Conservation (phyloP, 1,140 invertebrate genomes). For the Calephelis nemesis region DNA sequence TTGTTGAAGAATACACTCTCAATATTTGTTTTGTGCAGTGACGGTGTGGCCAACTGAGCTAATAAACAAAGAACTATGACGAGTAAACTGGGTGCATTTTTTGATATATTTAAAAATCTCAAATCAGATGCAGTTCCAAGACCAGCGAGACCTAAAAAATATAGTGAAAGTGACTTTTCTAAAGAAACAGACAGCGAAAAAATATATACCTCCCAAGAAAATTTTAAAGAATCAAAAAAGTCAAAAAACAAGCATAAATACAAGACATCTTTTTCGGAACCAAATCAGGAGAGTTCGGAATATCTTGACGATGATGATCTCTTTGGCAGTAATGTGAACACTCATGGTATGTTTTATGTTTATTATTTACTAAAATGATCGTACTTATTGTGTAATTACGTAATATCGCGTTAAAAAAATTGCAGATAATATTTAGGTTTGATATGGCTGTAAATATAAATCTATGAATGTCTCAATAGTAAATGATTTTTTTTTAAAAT, state of each 20-base stretch:
- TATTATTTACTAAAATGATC: no score
- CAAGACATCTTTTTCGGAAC: conserved; percentile 38
- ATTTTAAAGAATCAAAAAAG: conserved; percentile 40
- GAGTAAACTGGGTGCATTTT: conserved; percentile 42
- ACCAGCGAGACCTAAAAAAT: conserved; percentile 43
- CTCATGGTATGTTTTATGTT: conserved; percentile 46
- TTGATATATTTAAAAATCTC: conserved; percentile 55
- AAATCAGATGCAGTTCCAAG: conserved; percentile 63
- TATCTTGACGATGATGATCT: conserved; percentile 39
- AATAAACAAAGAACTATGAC: conserved; percentile 37
- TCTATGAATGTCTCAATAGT: no score
- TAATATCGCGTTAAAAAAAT: no score
- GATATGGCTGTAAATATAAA: no score
- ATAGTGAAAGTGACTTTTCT: conserved; percentile 34
- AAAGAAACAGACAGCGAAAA: conserved; percentile 38
- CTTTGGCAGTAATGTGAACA: conserved; percentile 48
- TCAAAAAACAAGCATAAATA: conserved; percentile 42
- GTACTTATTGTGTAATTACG: no score
- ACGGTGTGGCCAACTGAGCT: no score
- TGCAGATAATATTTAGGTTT: no score
- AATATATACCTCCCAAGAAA: conserved; percentile 43
- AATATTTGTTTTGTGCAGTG: no score
- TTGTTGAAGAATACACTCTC: no score
- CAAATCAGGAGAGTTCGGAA: conserved; percentile 35
- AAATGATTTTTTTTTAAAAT: no score